Conservation (phyloP, 2,113 vertebrate genomes). For the Willisornis vidua region DNA sequence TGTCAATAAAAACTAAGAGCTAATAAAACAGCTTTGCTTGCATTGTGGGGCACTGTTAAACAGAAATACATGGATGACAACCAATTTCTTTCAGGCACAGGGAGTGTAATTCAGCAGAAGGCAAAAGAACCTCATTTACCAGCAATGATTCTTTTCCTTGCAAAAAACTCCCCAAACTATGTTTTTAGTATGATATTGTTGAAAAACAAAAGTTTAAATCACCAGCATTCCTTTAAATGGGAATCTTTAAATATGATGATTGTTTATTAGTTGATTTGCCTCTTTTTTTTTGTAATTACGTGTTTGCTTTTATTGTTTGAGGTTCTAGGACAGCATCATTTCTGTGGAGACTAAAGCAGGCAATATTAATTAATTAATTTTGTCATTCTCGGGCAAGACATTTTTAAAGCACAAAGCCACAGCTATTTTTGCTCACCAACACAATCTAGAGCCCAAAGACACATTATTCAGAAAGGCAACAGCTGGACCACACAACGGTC, state of each 20-base stretch:
- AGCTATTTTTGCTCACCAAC: not conserved
- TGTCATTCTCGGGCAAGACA: not conserved
- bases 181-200: not conserved
- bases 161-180: not conserved
- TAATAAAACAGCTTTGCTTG: constrained; percentile 43
- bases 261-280: not conserved
- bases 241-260: not conserved
- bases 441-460: not conserved
- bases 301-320: not conserved
- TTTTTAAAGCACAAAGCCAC: not conserved
- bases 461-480: not conserved
- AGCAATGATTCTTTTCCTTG: not conserved
- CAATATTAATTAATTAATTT: not conserved
- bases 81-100: constrained; percentile 1
- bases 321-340: not conserved
- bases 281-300: not conserved
- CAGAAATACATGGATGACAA: not conserved
- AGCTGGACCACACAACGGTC: not conserved
- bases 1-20: constrained; percentile 49
- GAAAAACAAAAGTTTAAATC: not conserved
- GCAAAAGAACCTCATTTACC: constrained; percentile 1
- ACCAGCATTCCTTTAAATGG: not conserved
- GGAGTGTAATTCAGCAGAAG: not conserved
- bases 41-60: constrained; percentile 11
- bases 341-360: not conserved